Conservation (phyloP, 1,140 invertebrate species). For the Drosophila insularis region DNA sequence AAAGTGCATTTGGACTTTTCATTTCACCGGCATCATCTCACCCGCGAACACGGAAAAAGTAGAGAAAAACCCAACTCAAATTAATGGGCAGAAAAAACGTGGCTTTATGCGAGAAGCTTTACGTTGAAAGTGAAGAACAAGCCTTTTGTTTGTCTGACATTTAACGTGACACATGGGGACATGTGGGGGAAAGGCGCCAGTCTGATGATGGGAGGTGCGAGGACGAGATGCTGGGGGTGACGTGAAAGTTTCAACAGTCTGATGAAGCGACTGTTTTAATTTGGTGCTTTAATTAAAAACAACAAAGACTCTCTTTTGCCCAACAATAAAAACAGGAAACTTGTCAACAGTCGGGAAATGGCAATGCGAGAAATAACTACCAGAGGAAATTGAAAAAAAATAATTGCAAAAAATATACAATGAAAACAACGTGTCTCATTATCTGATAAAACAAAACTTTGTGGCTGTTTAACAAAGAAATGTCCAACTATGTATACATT, state of each 20-base stretch:
- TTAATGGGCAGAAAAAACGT: slow-evolving; percentile 70
- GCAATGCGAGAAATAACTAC: slow-evolving; percentile 25
- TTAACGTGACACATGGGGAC: slow-evolving; percentile 72
- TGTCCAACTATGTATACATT: too few species aligned
- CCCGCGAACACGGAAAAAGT: neutral
- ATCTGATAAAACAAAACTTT: slow-evolving; percentile 3
- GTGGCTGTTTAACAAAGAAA: neutral
- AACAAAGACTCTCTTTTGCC: slow-evolving; percentile 44
- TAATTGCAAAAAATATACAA: neutral
- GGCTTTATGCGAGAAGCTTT: slow-evolving; percentile 47
- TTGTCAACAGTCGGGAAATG: slow-evolving; percentile 15
- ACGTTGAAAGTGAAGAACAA: slow-evolving; percentile 39
- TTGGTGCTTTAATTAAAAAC: slow-evolving; percentile 72
- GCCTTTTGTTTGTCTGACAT: slow-evolving; percentile 75
- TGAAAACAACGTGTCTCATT: slow-evolving; percentile 5
- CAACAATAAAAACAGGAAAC: slow-evolving; percentile 41
- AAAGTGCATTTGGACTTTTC: slow-evolving; percentile 62
- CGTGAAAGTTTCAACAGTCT: slow-evolving; percentile 51
- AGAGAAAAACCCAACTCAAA: slow-evolving; percentile 41
- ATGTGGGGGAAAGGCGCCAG: slow-evolving; percentile 35
- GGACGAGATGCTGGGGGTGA: slow-evolving; percentile 7
- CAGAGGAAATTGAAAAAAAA: slow-evolving; percentile 15
- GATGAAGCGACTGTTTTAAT: slow-evolving; percentile 68
- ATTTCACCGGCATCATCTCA: slow-evolving; percentile 38
- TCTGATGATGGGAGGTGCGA: too few species aligned